Evolutionary conservation across 1,140 invertebrate genomes (phyloP).

Genomic region (Calliphora vicina): DNA sequence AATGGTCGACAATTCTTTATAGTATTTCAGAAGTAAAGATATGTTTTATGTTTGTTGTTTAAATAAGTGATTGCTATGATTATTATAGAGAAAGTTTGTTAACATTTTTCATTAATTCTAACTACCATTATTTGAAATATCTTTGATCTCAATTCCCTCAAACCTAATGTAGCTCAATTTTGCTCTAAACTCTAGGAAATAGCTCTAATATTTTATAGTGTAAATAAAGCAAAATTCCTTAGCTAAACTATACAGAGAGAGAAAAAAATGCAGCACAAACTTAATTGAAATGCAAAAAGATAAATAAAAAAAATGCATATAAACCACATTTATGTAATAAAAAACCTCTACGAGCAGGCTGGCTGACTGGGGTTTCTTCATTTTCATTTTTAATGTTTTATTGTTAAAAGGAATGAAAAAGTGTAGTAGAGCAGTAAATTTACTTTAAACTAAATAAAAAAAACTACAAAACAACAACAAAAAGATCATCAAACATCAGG

Average conservation of each 20-base stretch:
- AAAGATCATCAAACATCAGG: no score
- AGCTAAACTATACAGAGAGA: no score
- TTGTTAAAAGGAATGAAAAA: background rate
- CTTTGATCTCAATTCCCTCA: no score
- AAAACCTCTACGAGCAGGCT: background rate
- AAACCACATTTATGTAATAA: slow-evolving; percentile 34
- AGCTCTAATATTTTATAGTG: background rate
- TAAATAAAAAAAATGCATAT: background rate
- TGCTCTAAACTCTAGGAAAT: background rate
- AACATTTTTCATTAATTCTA: no score
- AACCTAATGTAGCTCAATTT: background rate
- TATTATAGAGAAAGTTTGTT: no score
- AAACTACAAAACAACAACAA: slow-evolving; percentile 12
- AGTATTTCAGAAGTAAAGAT: no score
- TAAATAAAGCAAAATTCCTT: slow-evolving; percentile 13
- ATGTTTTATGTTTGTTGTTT: no score
- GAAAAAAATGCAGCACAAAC: background rate
- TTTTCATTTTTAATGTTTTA: background rate
- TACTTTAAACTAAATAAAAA: slow-evolving; percentile 13
- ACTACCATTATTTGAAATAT: no score
- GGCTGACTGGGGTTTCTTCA: background rate
- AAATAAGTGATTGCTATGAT: no score
- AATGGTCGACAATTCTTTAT: no score
- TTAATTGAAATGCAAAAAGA: slow-evolving; percentile 33
- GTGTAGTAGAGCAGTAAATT: slow-evolving; percentile 30